Conservation (phyloP, 2,888 invertebrate genomes). For the Oscheius sp. region DNA sequence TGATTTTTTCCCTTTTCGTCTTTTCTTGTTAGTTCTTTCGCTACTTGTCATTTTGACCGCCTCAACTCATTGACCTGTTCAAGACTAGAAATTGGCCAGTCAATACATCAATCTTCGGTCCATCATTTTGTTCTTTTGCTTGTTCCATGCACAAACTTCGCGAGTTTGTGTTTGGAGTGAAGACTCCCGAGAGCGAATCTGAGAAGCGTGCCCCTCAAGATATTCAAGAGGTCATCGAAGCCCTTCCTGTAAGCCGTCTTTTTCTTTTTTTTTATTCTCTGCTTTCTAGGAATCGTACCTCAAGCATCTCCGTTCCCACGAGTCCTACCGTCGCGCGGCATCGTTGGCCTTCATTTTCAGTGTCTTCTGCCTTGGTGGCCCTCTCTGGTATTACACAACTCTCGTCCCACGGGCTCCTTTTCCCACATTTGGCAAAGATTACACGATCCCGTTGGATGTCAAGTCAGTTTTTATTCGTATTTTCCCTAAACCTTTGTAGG, state of each 20-base stretch:
- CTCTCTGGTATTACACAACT: conserved; percentile 65
- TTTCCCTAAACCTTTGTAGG: not conserved
- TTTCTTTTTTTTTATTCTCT: not conserved
- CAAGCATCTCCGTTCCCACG: conserved; percentile 2
- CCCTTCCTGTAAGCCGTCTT: conserved; percentile 26
- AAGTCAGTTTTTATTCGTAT: conserved; percentile 1
- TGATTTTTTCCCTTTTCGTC: no score
- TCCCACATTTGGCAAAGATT: conserved; percentile 37
- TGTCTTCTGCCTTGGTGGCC: conserved; percentile 56
- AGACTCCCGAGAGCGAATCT: not conserved
- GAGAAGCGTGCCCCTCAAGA: conserved; percentile 8
- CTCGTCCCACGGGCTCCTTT: conserved; percentile 44
- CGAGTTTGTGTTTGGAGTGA: no score
- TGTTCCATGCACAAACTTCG: no score
- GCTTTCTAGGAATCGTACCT: conserved; percentile 26
- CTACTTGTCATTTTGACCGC: no score
- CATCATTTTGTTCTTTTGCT: no score
- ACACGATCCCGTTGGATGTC: conserved; percentile 31
- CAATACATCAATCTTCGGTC: not conserved
- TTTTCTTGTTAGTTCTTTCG: no score
- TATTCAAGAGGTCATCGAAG: conserved; percentile 32
- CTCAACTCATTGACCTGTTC: no score
- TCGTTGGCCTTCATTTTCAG: conserved; percentile 51
- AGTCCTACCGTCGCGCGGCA: conserved; percentile 33
- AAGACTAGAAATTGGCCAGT: no score